A percentile compares a stretch with the other conserved stretches of the same genome.
These are phyloP conservation scores for Cyanoramphus novaezelandiae DNA, from an alignment of 2,113 vertebrate species.

Conservation along the genomic window DNA sequence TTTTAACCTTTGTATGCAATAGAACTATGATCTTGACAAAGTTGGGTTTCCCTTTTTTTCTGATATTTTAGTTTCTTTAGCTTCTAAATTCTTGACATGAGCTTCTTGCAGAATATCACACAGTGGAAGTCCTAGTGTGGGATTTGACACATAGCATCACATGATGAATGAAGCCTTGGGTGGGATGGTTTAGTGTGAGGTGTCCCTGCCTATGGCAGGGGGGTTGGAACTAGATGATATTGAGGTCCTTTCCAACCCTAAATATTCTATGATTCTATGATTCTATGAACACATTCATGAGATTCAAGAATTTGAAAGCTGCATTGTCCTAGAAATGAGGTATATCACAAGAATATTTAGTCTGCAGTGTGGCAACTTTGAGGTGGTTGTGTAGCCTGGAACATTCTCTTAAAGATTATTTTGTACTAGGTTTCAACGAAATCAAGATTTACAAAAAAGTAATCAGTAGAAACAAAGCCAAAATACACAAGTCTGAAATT, in stretches of 20 bases:
- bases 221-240: too few species aligned
- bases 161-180: not conserved
- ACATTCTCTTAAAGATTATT: not conserved
- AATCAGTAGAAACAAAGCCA: not conserved
- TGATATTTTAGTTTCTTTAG: not conserved
- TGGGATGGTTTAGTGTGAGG: too few species aligned
- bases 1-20: not conserved
- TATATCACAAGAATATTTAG: not conserved
- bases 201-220: too few species aligned
- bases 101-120: not conserved
- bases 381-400: not conserved
- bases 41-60: not conserved
- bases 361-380: not conserved
- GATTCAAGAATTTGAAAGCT: not conserved
- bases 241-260: too few species aligned
- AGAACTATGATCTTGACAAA: not conserved
- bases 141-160: not conserved
- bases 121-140: not conserved
- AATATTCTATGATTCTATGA: too few species aligned
- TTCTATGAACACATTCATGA: not conserved
- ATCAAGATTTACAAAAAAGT: not conserved
- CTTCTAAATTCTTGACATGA: not conserved
- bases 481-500: not conserved
- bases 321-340: not conserved
- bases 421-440: not conserved